phyloP scores from a whole-genome alignment of 2,797 vertebrate genomes.

The Paguma larvata region DNA sequence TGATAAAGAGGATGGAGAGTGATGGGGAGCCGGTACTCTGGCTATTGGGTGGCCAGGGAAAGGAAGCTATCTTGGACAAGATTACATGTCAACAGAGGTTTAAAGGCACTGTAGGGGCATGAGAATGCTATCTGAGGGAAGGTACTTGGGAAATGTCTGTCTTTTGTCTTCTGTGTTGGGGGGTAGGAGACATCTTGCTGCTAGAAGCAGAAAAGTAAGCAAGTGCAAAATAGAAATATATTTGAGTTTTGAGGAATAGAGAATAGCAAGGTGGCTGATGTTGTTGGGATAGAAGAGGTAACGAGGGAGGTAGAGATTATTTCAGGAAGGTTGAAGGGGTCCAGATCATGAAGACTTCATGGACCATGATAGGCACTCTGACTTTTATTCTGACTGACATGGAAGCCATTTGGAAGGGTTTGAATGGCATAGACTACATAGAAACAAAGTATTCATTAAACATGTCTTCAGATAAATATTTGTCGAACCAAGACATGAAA shows the following conservation, averaged over 20 bases:
- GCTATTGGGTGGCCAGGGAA: too few species aligned
- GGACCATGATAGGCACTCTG: neutral
- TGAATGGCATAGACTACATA: neutral
- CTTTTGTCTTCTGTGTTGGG: neutral
- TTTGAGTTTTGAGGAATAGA: neutral
- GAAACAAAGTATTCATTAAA: slow-evolving; percentile 62
- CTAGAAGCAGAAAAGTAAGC: neutral
- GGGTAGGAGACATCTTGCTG: neutral
- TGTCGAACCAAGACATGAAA: slow-evolving; percentile 73
- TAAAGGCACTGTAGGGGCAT: neutral
- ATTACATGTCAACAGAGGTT: neutral
- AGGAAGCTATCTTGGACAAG: neutral
- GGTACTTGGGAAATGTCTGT: neutral
- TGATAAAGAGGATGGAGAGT: neutral
- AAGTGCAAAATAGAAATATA: neutral
- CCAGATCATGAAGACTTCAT: neutral
- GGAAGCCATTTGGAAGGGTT: neutral
- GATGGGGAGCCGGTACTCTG: neutral
- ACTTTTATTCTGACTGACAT: neutral
- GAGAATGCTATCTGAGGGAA: neutral
- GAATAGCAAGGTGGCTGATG: neutral
- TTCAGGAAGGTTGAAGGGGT: neutral
- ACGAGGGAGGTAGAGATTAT: neutral
- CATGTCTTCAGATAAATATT: slow-evolving; percentile 71
- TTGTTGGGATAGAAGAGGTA: neutral